A percentile compares a stretch with the other conserved stretches of the same genome.
Evolutionary conservation across 2,113 vertebrate genomes (phyloP).

Genomic region (Protobothrops mucrosquamatus): DNA sequence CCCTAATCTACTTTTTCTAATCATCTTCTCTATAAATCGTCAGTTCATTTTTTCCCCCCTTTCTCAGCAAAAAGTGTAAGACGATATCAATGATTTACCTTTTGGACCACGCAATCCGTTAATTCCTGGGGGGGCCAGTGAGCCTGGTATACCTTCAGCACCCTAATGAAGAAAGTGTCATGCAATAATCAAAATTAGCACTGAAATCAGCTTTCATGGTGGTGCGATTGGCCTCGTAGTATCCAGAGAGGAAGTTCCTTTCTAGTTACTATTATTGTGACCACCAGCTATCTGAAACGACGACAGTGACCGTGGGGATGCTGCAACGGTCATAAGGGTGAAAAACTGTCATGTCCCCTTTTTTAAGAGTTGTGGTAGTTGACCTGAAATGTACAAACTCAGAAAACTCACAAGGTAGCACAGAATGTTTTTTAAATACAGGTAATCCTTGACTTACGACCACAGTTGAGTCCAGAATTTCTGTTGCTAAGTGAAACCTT

Average conservation of each 20-base stretch:
- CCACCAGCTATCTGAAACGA: neutral
- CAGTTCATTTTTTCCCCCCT: neutral
- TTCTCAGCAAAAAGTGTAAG: neutral
- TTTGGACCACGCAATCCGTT: slow-evolving; percentile 78
- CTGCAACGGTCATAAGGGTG: neutral
- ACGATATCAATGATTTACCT: slow-evolving; percentile 70
- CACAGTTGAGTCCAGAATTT: neutral
- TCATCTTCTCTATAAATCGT: neutral
- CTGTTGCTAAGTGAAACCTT: neutral
- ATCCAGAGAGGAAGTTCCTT: neutral
- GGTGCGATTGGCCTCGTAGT: neutral
- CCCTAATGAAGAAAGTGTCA: slow-evolving; percentile 73
- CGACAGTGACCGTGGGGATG: neutral
- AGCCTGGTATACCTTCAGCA: slow-evolving; percentile 76
- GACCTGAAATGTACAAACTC: neutral
- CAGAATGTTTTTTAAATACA: neutral
- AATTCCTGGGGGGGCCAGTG: slow-evolving; percentile 66
- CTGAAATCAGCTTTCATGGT: neutral
- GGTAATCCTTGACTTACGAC: neutral
- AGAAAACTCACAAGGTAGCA: neutral
- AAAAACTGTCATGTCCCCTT: neutral
- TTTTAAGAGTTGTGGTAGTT: neutral
- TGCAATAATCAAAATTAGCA: slow-evolving; percentile 5
- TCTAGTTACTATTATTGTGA: neutral
- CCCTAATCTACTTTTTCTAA: neutral